Percentiles rank a stretch among this genome's conserved stretches.
phyloP scores from a whole-genome alignment of 2,113 vertebrate species.

The Sciurus niger region DNA sequence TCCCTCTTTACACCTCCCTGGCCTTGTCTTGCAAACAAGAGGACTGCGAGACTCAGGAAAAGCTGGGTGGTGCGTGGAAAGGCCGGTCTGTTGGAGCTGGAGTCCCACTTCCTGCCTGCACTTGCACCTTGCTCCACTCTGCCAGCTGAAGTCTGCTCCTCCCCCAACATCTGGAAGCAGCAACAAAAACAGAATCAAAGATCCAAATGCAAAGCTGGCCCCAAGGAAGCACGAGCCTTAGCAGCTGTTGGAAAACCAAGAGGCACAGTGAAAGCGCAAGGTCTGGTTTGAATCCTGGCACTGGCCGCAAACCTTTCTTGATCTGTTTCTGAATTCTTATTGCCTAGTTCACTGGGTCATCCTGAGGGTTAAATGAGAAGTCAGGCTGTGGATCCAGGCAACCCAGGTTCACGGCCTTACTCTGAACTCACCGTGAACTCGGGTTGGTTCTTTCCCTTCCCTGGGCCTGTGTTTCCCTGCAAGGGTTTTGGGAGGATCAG shows the following conservation, averaged over 20 bases:
- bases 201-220: not conserved
- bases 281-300: slow-evolving; percentile 60
- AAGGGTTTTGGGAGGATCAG: not conserved
- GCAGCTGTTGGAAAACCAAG: not conserved
- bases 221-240: not conserved
- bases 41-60: not conserved
- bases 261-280: slow-evolving; percentile 2
- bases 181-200: not conserved
- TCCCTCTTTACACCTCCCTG: not conserved
- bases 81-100: not conserved
- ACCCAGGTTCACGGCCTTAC: not conserved
- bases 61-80: not conserved
- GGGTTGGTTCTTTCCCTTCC: not conserved
- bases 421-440: not conserved
- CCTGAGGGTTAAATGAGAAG: not conserved
- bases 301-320: not conserved
- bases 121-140: slow-evolving; percentile 9
- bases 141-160: not conserved
- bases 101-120: not conserved
- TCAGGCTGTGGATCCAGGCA: not conserved
- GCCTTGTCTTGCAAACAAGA: slow-evolving; percentile 5
- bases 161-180: not conserved
- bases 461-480: not conserved
- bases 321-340: slow-evolving; percentile 38
- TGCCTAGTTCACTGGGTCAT: not conserved